These are phyloP conservation scores for Drosophila helvetica DNA, from an alignment of 2,888 invertebrate species.

Conservation along the genomic window DNA sequence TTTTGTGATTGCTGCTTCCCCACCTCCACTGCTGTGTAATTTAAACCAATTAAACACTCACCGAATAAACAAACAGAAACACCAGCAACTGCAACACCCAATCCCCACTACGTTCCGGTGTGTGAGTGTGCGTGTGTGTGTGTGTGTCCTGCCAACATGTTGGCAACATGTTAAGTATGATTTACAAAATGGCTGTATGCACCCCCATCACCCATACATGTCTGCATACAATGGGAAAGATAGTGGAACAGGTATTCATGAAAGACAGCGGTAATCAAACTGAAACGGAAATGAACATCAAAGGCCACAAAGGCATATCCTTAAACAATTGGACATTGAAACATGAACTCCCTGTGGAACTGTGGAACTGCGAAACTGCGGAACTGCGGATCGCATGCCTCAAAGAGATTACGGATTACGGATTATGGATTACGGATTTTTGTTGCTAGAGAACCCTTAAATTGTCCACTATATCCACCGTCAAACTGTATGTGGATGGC, in stretches of 20 bases:
- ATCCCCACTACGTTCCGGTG: not conserved
- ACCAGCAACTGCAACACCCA: slow-evolving; percentile 7
- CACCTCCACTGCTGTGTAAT: slow-evolving; percentile 45
- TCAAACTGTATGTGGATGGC: not conserved
- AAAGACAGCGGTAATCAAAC: slow-evolving; percentile 35
- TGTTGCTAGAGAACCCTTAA: not conserved
- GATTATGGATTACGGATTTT: not conserved
- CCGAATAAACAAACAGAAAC: slow-evolving; percentile 55
- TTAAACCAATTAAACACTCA: slow-evolving; percentile 68
- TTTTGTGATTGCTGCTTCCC: not conserved
- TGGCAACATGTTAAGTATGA: slow-evolving; percentile 34
- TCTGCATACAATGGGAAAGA: slow-evolving; percentile 33
- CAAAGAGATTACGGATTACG: not conserved
- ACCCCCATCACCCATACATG: slow-evolving; percentile 31
- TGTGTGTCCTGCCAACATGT: slow-evolving; percentile 4
- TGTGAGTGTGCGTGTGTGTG: slow-evolving; percentile 1
- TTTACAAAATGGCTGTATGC: slow-evolving; percentile 47
- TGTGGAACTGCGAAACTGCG: slow-evolving; percentile 6
- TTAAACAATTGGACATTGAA: slow-evolving; percentile 30
- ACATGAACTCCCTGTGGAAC: slow-evolving; percentile 11
- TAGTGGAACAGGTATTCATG: not conserved
- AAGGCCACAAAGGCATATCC: slow-evolving; percentile 25
- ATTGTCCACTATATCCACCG: not conserved
- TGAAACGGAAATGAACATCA: slow-evolving; percentile 23
- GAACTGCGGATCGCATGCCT: slow-evolving; percentile 15